These are phyloP conservation scores for Telenomus remus DNA, from an alignment of 1,140 invertebrate genomes.

Conservation along the genomic window DNA sequence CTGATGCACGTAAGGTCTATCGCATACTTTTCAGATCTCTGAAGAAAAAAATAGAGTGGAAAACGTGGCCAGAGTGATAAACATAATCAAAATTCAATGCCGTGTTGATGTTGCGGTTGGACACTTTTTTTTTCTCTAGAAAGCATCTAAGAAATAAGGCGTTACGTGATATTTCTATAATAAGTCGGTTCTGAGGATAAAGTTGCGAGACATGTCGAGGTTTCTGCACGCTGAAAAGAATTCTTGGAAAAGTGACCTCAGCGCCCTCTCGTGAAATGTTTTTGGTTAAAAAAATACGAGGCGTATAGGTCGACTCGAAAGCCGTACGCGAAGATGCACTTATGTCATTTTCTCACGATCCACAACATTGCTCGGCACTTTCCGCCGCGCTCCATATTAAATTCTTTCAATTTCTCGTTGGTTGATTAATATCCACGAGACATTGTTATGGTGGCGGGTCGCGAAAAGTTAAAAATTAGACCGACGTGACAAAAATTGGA, in stretches of 20 bases:
- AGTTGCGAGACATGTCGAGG: constrained; percentile 32
- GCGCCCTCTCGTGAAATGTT: constrained; percentile 46
- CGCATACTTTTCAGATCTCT: no score
- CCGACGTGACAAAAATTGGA: constrained; percentile 32
- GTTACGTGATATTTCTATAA: constrained; percentile 18
- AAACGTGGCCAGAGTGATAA: no score
- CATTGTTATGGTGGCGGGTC: constrained; percentile 28
- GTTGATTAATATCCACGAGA: constrained; percentile 33
- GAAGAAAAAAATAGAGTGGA: no score
- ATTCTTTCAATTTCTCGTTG: constrained; percentile 19
- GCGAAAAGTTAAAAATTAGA: constrained; percentile 11
- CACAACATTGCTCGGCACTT: constrained; percentile 53
- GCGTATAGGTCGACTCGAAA: constrained; percentile 22
- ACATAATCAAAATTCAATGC: no score
- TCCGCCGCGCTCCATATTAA: constrained; percentile 31
- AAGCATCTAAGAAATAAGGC: not conserved
- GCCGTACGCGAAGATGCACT: constrained; percentile 41
- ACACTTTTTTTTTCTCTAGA: no score
- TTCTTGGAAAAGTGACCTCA: constrained; percentile 61
- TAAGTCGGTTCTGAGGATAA: constrained; percentile 47
- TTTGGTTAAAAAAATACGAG: constrained; percentile 46
- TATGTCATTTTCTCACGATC: constrained; percentile 50
- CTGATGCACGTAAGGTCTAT: no score
- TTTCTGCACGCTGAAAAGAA: constrained; percentile 47
- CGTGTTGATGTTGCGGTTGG: no score